Conservation (phyloP, 92 coral and sea anemone genomes). For the Porites cylindrica region DNA sequence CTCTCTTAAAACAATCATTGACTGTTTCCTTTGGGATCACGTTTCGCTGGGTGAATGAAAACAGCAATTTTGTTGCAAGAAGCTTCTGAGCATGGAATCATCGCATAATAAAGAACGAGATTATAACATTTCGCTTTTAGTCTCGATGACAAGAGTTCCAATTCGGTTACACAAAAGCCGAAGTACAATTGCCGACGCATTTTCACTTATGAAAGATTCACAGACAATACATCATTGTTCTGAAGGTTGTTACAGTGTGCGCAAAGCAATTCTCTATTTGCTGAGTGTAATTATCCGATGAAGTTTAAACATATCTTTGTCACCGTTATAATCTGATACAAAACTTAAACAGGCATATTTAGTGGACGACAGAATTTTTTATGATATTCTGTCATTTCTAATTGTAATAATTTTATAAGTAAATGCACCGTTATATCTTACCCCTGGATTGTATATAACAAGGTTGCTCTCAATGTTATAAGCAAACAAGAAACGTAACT, state of each 20-base stretch:
- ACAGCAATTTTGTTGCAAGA: slow-evolving; percentile 55
- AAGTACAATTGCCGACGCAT: not conserved
- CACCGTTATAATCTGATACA: not conserved
- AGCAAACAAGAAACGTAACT: not conserved
- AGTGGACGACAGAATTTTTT: no score
- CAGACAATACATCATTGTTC: slow-evolving; percentile 44
- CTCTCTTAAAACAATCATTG: slow-evolving; percentile 79
- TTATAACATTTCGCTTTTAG: not conserved
- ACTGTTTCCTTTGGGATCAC: slow-evolving; percentile 72
- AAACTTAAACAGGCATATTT: not conserved
- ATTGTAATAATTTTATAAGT: no score
- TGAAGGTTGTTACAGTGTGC: not conserved
- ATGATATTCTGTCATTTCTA: no score
- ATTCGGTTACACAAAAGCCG: no score
- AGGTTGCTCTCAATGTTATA: no score
- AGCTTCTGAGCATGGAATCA: not conserved
- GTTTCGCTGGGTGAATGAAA: slow-evolving; percentile 74
- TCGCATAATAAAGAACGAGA: not conserved
- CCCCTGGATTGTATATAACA: no score
- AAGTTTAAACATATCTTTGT: no score
- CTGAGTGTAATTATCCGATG: not conserved
- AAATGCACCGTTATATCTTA: no score
- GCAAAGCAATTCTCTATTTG: no score
- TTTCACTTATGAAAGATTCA: not conserved
- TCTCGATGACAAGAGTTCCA: not conserved